These are phyloP conservation scores for Shinisaurus crocodilurus DNA, from an alignment of 2,113 vertebrate genomes.

Conservation along the genomic window DNA sequence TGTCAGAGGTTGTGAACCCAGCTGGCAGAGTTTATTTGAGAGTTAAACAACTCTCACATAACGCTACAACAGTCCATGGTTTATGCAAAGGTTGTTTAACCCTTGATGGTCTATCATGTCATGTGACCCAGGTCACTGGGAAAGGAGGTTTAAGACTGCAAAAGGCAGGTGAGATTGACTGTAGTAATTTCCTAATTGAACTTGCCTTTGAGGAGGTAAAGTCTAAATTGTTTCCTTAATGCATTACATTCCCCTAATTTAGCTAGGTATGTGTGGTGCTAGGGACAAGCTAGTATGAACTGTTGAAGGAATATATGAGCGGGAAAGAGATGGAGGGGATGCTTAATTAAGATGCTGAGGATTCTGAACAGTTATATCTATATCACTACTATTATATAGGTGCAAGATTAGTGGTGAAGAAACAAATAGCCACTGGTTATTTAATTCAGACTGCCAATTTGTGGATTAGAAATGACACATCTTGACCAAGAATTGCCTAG, in stretches of 20 bases:
- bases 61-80: too few species aligned
- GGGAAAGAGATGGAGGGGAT: not conserved
- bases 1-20: too few species aligned
- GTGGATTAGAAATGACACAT: not conserved
- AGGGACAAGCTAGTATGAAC: not conserved
- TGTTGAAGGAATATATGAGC: not conserved
- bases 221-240: not conserved
- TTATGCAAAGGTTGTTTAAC: too few species aligned
- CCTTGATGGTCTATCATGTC: too few species aligned
- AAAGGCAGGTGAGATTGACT: not conserved
- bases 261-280: not conserved
- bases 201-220: not conserved
- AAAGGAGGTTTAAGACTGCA: not conserved
- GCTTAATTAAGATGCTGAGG: not conserved
- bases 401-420: not conserved
- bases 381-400: not conserved
- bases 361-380: not conserved
- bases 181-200: not conserved
- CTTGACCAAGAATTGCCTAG: not conserved
- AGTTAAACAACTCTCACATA: too few species aligned
- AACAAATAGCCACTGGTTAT: not conserved
- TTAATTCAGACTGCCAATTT: not conserved
- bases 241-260: not conserved
- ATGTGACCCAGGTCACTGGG: not conserved
- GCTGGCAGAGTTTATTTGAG: too few species aligned